Percentiles rank a stretch among this genome's conserved stretches.
Conservation (phyloP, 2,113 vertebrate genomes). For the Microtus oregoni region DNA sequence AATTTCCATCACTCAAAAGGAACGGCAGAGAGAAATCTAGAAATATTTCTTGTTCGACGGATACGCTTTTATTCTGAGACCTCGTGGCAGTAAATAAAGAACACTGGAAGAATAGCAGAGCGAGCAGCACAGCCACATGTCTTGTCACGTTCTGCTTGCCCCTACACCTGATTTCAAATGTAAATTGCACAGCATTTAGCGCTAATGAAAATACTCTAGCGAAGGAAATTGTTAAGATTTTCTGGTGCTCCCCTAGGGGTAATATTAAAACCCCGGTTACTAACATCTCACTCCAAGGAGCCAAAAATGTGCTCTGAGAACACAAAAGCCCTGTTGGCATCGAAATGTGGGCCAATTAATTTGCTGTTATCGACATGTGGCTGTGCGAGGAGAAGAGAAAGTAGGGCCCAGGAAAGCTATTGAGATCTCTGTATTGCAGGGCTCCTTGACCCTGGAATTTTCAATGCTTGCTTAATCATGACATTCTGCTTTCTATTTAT, state of each 20-base stretch:
- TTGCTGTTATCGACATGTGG: constrained; percentile 86
- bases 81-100: constrained; percentile 86
- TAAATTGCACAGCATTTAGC: constrained; percentile 92
- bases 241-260: constrained; percentile 91
- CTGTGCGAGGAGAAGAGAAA: constrained; percentile 88
- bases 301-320: constrained; percentile 90
- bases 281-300: constrained; percentile 89
- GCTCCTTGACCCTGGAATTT: constrained; percentile 90
- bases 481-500: constrained; percentile 92
- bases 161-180: constrained; percentile 91
- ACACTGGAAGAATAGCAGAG: constrained; percentile 78
- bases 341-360: constrained; percentile 91
- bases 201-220: constrained; percentile 92
- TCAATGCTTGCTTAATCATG: constrained; percentile 90
- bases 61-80: constrained; percentile 82
- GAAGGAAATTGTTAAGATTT: constrained; percentile 93
- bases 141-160: constrained; percentile 90
- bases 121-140: constrained; percentile 83
- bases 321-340: constrained; percentile 91
- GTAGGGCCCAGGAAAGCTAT: constrained; percentile 89
- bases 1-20: constrained; percentile 76
- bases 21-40: constrained; percentile 82
- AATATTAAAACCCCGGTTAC: constrained; percentile 90
- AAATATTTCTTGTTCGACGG: constrained; percentile 82
- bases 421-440: constrained; percentile 85